phyloP scores from a whole-genome alignment of 2,797 vertebrate species.

The Pangasius macronema region DNA sequence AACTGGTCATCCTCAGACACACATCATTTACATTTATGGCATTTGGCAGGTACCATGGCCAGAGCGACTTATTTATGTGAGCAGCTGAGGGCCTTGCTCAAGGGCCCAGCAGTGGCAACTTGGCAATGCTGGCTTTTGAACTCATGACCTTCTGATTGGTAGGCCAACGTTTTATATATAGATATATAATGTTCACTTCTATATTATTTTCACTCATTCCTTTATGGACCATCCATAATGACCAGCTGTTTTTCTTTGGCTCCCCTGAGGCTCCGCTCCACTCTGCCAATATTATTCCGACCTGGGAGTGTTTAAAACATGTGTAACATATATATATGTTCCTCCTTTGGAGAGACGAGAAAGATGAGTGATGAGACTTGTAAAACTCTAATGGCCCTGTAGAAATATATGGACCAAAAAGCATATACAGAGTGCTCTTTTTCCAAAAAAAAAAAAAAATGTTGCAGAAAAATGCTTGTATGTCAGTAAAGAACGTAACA shows the following conservation, averaged over 20 bases:
- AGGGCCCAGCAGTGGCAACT: no score
- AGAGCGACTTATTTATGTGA: no score
- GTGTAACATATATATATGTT: constrained; percentile 42
- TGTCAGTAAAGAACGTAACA: background rate
- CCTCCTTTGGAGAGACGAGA: background rate
- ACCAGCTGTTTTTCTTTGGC: constrained; percentile 56
- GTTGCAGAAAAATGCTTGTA: background rate
- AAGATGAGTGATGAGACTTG: background rate
- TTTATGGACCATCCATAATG: constrained; percentile 45
- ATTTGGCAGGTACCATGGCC: no score
- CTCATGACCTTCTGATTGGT: no score
- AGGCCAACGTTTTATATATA: no score
- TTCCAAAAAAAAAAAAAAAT: background rate
- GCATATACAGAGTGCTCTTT: background rate
- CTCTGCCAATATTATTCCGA: constrained; percentile 51
- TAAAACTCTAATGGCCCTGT: background rate
- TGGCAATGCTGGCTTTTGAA: no score
- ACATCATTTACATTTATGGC: constrained; percentile 2
- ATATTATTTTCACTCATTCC: constrained; percentile 36
- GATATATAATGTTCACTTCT: background rate
- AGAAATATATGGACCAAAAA: background rate
- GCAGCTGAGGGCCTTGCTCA: no score
- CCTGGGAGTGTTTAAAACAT: constrained; percentile 46
- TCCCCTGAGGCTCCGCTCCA: constrained; percentile 38
- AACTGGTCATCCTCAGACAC: constrained; percentile 16